Evolutionary conservation across 2,888 invertebrate genomes (phyloP), one percentile per base, ranked within the genome.

Genomic region (Drosophila rellima): DNA sequence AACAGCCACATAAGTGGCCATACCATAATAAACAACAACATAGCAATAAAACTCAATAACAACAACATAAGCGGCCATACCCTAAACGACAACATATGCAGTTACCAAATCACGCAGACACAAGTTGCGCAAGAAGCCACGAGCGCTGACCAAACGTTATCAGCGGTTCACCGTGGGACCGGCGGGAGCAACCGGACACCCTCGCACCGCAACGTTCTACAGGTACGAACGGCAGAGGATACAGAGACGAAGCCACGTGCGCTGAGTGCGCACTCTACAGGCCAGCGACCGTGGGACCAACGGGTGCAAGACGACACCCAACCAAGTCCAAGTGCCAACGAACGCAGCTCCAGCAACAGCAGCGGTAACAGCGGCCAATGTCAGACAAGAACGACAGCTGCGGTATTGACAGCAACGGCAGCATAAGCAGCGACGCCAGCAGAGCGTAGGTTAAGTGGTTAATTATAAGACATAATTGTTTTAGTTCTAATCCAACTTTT

Each of bases 311-410:
- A n/a, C n/a, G n/a, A n/a, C n/a, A n/a, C n/a, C n/a, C n/a, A n/a
- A n/a, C n/a, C n/a, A n/a, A 35, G 13, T 11, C 35, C n/a, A 35
- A 35, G 33, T 33, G 35, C 2, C 11, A 35, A 35, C 2, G 35
- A 13, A 35, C n/a, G 35, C 35, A 37, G 37, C 15, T 6, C 37
- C 37, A 37, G n/a, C 35, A 10, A 35, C 35, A 35, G 35, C 35
- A 35, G 35, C 35, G 35, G n/a, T n/a, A 35, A n/a, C n/a, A 35
- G 11, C 35, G n/a, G n/a, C 35, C 35, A 35, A 35, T 35, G 35
- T n/a, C n/a, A 35, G 35, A n/a, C 35, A 0, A n/a, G 11, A 13
- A 35, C 35, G n/a, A 35, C 35, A 35, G n/a, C 35, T n/a, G n/a
- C 35, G 35, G 5, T n/a, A n/a, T n/a, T n/a, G n/a, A n/a, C n/a